Evolutionary conservation across 2,113 vertebrate species (phyloP), one percentile per base, ranked within the genome.

Genomic region (Eubucco bourcierii): DNA sequence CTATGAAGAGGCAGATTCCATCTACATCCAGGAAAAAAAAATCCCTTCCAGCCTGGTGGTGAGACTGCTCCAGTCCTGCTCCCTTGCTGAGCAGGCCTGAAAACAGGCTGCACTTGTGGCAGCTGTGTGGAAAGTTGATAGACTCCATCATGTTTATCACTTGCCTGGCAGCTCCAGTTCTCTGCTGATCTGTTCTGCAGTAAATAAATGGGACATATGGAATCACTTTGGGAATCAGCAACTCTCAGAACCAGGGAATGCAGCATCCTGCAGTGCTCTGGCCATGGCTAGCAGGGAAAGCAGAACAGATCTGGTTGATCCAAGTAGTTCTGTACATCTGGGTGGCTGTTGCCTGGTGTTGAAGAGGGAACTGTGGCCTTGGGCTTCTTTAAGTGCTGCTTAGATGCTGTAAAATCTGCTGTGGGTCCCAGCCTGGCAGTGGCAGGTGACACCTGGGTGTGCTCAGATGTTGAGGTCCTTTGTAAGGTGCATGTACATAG

Each of bases 401-500:
- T 31, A 28, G 24, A 2, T 81, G 33, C 64, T 68, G 72, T 47
- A 33, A 78, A 47, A 67, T 56, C 44, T 77, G 39, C 61, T 78
- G 18, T 21, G 28, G 28, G 39, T 13, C 39, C 46, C 34, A 27
- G 39, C 39, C 39, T 78, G 66, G 44, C 73, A 77, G 7, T 34
- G 56, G 63, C 80, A 88, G 84, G 80, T 72, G 4, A 3, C 15
- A 16, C 27, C 52, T 60, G 72, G 61, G 31, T 39, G 2, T 4
- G 7, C 27, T 50, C 25, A 17, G 34, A 8, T 5, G 2, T 3
- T 46, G 72, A 7, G 44, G 24, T 14, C 33, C 9, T 46, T 33
- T 27, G 41, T 25, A 6, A 31, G 27, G 7, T 15, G 14, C 0
- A 2, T 4, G 16, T 27, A 2, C 23, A 4, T 15, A 14, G 50